Conservation (phyloP, 64 coral and sea anemone genomes). For the Actinia tenebrosa region DNA sequence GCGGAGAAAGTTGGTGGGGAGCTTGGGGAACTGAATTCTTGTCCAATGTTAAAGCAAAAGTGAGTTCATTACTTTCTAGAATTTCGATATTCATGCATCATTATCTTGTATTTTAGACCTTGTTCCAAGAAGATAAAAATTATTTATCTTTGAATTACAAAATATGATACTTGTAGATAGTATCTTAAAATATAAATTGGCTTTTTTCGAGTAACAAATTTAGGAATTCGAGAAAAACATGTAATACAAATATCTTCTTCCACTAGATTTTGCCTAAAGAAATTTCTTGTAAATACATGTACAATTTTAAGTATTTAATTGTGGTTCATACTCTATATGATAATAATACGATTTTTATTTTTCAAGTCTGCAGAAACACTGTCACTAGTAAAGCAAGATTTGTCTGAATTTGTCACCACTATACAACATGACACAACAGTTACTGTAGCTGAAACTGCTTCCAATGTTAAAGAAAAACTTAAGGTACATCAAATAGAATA, state of each 20-base stretch:
- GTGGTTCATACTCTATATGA: no score
- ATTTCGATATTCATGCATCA: not conserved
- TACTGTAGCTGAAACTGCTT: slow-evolving; percentile 88
- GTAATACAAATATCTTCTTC: no score
- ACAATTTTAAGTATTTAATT: no score
- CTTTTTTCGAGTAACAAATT: no score
- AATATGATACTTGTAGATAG: not conserved
- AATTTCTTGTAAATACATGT: no score
- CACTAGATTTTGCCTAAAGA: no score
- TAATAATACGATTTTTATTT: no score
- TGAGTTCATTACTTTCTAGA: not conserved
- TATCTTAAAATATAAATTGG: not conserved
- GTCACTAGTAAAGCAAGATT: slow-evolving; percentile 79
- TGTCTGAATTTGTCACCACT: slow-evolving; percentile 87
- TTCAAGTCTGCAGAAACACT: slow-evolving; percentile 83
- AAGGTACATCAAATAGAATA: slow-evolving; percentile 31
- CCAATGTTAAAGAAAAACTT: slow-evolving; percentile 77
- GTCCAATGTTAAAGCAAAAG: slow-evolving; percentile 70
- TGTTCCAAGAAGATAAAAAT: not conserved
- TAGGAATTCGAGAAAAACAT: no score
- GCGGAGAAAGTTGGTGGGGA: slow-evolving; percentile 81
- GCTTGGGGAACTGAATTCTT: slow-evolving; percentile 68
- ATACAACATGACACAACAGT: slow-evolving; percentile 92
- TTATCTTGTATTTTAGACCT: not conserved
- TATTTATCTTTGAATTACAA: not conserved